These are phyloP conservation scores for Coremacera marginata DNA, from an alignment of 2,888 invertebrate species.

Conservation along the genomic window DNA sequence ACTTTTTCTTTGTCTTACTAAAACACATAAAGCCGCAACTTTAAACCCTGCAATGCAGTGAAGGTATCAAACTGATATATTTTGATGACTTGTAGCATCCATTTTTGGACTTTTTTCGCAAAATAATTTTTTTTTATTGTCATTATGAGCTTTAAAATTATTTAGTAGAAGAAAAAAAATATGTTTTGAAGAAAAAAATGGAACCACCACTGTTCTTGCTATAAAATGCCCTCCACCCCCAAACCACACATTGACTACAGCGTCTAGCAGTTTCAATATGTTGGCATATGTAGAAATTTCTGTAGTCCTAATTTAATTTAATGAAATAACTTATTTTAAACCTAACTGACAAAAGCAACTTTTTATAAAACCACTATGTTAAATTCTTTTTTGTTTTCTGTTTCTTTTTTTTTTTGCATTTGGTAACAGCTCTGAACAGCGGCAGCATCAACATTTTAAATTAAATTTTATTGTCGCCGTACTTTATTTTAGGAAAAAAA, in stretches of 20 bases:
- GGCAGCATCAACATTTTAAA: neutral
- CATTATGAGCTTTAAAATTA: too few species aligned
- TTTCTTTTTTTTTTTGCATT: neutral
- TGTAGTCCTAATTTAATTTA: slow-evolving; percentile 30
- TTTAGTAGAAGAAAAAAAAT: too few species aligned
- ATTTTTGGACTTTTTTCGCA: too few species aligned
- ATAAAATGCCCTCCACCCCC: too few species aligned
- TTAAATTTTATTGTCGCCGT: slow-evolving; percentile 6
- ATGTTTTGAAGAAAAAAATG: too few species aligned
- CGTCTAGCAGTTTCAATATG: slow-evolving; percentile 20
- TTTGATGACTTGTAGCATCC: too few species aligned
- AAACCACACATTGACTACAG: neutral
- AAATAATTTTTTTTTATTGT: too few species aligned
- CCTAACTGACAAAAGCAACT: neutral
- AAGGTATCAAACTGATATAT: too few species aligned
- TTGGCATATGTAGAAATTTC: slow-evolving; percentile 20
- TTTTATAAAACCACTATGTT: neutral
- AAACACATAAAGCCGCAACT: slow-evolving; percentile 6
- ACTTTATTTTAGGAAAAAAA: neutral
- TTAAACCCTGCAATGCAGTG: neutral
- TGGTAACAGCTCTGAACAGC: neutral
- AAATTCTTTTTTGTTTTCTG: neutral
- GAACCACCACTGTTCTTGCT: too few species aligned
- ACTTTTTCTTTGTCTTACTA: neutral
- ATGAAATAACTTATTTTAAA: slow-evolving; percentile 32